Evolutionary conservation across 2,888 invertebrate genomes (phyloP).

Genomic region (Flexamia atlantica): DNA sequence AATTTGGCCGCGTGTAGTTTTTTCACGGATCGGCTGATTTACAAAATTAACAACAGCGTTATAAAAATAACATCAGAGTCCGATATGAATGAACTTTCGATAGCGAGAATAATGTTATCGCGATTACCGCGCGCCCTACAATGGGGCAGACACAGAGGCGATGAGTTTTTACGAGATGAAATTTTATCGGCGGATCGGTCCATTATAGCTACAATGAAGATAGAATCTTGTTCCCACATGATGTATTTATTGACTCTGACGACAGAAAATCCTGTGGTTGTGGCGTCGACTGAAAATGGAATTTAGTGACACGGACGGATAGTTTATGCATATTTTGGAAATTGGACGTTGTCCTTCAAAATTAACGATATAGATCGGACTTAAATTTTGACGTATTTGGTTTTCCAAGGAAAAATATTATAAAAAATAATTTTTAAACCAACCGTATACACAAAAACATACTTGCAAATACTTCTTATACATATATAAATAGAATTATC

Average conservation of each 20-base stretch:
- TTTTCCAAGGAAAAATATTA: too few species aligned
- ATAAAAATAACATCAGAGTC: conserved; percentile 12
- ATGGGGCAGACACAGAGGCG: conserved; percentile 9
- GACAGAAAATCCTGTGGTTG: not conserved
- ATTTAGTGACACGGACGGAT: too few species aligned
- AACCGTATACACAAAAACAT: too few species aligned
- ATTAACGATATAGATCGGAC: too few species aligned
- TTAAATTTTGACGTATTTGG: too few species aligned
- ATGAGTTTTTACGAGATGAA: conserved; percentile 27
- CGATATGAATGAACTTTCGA: conserved; percentile 18
- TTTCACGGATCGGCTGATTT: conserved; percentile 10
- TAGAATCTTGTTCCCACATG: not conserved
- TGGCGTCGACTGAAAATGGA: too few species aligned
- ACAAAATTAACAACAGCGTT: conserved; percentile 22
- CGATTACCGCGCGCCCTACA: conserved; percentile 7
- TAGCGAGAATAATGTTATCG: conserved; percentile 25
- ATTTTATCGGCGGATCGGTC: conserved; percentile 26
- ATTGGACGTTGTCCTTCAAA: too few species aligned
- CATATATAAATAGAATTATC: too few species aligned
- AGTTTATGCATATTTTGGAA: too few species aligned
- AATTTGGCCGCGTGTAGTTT: conserved; percentile 9
- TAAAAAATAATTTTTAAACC: too few species aligned
- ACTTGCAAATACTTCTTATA: too few species aligned
- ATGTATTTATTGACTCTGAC: conserved; percentile 25
- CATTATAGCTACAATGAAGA: conserved; percentile 17